Base-by-base conservation (phyloP, 2,888 invertebrate species). In the Galerucella calmariensis region DNA sequence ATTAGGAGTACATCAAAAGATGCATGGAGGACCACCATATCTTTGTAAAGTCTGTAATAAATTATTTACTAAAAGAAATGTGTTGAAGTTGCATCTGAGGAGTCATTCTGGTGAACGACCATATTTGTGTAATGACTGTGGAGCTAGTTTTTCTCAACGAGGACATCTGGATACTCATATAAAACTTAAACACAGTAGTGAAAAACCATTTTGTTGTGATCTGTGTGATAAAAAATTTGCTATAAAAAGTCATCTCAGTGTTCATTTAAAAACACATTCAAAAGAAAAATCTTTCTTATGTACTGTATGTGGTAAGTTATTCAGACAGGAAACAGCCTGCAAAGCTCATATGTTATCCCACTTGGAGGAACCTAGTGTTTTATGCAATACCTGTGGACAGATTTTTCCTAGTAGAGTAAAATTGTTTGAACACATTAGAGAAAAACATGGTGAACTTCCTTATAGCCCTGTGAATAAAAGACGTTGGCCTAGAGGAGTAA, bases 81-180 rank as follows among this genome's bases (percentile, higher is more conserved):
- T 65, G 12, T 46, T 65, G 20, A 68, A 68, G 59, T 59, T 58
- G 44, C 59, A 68, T 44, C 35, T 44, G 46, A 41, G 63, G 16
- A 44, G 63, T 16, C 63, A 65, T 44, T 65, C 63, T 44, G 68
- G 68, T 58, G 68, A 68, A 68, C 14, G 41, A 16, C 68, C 68
- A 27, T 58, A 20, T 59, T 41, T 53, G 41, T 68, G 68, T 58
- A 68, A 41, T 12, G 16, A 53, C 16, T 68, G 68, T 59, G 68
- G 53, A 14, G 44, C 16, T 16, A 68, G 27, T 9, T 68, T 68
- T 59, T 41, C 59, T 12, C 68, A 68, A 68, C 16, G 20, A 10
- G 68, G 58, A 3, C 68, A 68, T 20, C 12, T 68, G 46, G 16
- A 58, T 14, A 59, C 58, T 20, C 68, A 68, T 44, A 58, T 59